Conservation (phyloP, 1,140 invertebrate species). For the Apis cerana region DNA sequence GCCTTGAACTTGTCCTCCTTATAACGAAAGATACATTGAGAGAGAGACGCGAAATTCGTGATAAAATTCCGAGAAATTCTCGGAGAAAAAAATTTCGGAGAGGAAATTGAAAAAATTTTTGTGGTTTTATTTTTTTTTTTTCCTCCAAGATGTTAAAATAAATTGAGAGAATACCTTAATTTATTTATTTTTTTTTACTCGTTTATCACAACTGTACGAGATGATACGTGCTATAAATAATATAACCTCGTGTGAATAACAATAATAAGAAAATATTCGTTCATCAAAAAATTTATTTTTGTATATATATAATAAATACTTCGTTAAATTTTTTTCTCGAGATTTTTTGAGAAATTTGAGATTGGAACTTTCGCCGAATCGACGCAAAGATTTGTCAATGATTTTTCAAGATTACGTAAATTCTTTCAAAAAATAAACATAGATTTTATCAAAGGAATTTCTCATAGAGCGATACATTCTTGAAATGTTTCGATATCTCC, state of each 20-base stretch:
- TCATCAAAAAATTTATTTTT: too few relatives aligned
- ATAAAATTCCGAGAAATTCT: background rate
- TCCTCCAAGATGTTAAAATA: background rate
- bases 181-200: background rate
- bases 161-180: background rate
- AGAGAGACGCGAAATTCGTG: slow-evolving; percentile 5
- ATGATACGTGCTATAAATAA: too few relatives aligned
- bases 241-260: too few relatives aligned
- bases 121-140: background rate
- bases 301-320: too few relatives aligned
- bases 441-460: background rate
- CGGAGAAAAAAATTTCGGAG: background rate
- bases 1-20: slow-evolving; percentile 60
- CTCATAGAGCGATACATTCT: too few relatives aligned
- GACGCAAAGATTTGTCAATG: background rate
- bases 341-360: too few relatives aligned
- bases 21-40: background rate
- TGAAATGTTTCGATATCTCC: background rate
- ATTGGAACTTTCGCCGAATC: too few relatives aligned
- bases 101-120: background rate
- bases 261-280: too few relatives aligned
- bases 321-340: too few relatives aligned
- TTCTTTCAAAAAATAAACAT: background rate
- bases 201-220: too few relatives aligned
- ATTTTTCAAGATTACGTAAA: background rate